Conservation (phyloP, 2,797 vertebrate species). For the Thripadectes ignobilis region DNA sequence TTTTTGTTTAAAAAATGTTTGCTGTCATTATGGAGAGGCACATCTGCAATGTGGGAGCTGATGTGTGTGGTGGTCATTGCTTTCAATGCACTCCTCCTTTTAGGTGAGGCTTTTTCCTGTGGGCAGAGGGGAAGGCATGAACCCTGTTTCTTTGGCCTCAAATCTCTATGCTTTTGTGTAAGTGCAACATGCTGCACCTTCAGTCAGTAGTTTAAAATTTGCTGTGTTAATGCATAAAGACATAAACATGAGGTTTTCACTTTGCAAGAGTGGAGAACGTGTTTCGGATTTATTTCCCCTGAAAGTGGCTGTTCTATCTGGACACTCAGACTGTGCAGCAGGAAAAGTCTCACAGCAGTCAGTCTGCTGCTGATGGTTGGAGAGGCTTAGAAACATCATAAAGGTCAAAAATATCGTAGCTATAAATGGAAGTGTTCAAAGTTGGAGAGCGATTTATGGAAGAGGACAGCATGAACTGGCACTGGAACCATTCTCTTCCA, state of each 20-base stretch:
- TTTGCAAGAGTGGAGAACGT: neutral
- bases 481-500: neutral
- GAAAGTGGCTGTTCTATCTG: neutral
- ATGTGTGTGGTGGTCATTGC: neutral
- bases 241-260: neutral
- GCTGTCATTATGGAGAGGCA: neutral
- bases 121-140: neutral
- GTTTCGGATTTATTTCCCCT: neutral
- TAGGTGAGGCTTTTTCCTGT: neutral
- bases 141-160: neutral
- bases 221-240: neutral
- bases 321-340: neutral
- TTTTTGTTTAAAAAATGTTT: neutral
- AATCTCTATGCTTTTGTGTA: fast-evolving
- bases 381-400: constrained; percentile 10
- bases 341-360: neutral
- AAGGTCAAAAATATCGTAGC: constrained; percentile 53
- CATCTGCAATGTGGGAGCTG: fast-evolving
- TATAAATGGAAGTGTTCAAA: constrained; percentile 43
- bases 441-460: constrained; percentile 29
- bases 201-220: neutral
- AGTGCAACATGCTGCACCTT: neutral
- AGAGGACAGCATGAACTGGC: neutral
- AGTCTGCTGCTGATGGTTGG: neutral
- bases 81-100: neutral